Evolutionary conservation across 2,797 vertebrate genomes (phyloP), one percentile per base, ranked within the genome.

Genomic region (Hemitrygon akajei): DNA sequence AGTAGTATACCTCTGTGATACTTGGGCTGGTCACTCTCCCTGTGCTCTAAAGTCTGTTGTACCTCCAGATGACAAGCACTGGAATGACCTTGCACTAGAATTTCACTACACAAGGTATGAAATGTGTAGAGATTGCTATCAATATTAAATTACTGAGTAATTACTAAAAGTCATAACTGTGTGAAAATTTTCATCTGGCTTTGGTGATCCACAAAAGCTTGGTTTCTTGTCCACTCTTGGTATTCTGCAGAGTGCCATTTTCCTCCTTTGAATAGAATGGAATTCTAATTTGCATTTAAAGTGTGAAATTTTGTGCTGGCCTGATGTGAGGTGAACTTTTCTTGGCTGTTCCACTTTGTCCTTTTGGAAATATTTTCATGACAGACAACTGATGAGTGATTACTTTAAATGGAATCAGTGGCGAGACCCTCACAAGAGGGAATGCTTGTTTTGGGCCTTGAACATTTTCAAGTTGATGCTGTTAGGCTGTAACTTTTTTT

Each of bases 21-120:
- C 94, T 94, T 99, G 99, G 99, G 98, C 98, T 0, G 98, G 98
- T 0, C 98, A 97, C 94, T 98, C 98, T 95, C 98, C 98, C 0
- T 99, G 99, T 93, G 99, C 98, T 0, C 96, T 99, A 12, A 99
- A 99, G 95, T 99, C 99, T 1, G 99, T 99, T 56, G 98, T 99
- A 0, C 99, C 99, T 6, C 98, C 98, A 0, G 99, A 99, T 25
- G 98, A 99, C 94, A 99, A 99, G 96, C 99, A 99, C 96, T 99
- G 99, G 99, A 99, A 99, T 22, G 99, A 99, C 95, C 97, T 99
- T 94, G 99, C 99, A 1, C 96, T 99, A 93, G 99, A 99, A 95
- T 99, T 99, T 96, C 99, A 99, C 96, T 99, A 99, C 95, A 99
- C 98, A 94, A 97, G 98, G 99, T 98, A 93, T 7, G 63, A 4